Conservation (phyloP, 2,797 vertebrate species). For the Tympanoctomys barrerae region DNA sequence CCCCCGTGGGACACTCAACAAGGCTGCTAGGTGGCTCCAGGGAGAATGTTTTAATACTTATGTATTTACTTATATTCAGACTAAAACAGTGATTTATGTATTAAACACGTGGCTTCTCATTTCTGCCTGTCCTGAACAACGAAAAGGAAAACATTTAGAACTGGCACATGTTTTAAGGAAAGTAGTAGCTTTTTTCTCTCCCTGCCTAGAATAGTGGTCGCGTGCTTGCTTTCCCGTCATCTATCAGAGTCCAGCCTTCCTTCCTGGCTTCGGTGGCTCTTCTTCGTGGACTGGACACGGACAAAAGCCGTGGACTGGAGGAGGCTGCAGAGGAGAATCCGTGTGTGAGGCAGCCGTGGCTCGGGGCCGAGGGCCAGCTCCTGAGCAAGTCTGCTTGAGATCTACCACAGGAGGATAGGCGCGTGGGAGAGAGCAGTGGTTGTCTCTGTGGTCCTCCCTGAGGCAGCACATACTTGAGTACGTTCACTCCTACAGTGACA, state of each 20-base stretch:
- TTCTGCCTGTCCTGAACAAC: slow-evolving; percentile 51
- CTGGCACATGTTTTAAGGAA: neutral
- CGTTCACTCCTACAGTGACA: neutral
- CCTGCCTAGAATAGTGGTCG: neutral
- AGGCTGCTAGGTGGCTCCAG: neutral
- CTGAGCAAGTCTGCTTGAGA: neutral
- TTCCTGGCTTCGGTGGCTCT: neutral
- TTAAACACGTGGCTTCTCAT: neutral
- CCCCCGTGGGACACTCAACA: neutral
- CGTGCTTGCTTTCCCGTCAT: neutral
- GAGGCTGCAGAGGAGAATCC: neutral
- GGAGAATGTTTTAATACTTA: neutral
- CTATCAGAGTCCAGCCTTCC: neutral
- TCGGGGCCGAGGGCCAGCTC: neutral
- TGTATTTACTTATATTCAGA: neutral
- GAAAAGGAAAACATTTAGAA: slow-evolving; percentile 39
- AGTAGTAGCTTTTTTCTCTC: neutral
- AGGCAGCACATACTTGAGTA: neutral
- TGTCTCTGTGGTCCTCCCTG: neutral
- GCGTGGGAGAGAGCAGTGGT: neutral
- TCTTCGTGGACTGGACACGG: neutral
- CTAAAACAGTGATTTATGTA: neutral
- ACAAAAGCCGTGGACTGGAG: neutral
- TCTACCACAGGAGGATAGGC: neutral
- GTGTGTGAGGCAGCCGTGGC: neutral